Base-by-base conservation (phyloP, 2,888 invertebrate species). In the Drosophila melanocephala region DNA sequence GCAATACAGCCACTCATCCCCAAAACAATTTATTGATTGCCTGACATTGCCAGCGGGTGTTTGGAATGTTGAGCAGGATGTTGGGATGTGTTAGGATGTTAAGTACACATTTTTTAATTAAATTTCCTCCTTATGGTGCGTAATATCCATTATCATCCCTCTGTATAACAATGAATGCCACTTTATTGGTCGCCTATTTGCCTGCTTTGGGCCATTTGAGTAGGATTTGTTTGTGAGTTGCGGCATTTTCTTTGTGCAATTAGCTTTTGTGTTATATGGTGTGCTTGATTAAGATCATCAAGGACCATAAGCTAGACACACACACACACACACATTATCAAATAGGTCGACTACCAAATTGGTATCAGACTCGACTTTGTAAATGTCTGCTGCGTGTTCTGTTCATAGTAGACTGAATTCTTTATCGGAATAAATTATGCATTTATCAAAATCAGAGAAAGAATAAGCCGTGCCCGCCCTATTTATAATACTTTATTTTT, bases 71-170 rank as follows among this genome's bases (percentile, higher is more conserved):
- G 10, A 16, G 39, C 28, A 28, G 32, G 44, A 26, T 66, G 51
- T 69, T 59, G 47, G 39, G 32, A 22, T 60, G 47, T 58, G 75
- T 70, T 75, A 56, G 63, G 57, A 57, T 52, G 62, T 70, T 84
- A 78, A 84, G 85, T 62, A 72, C 68, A 77, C 74, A 77, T 66
- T 87, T 84, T 84, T 86, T 86, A 86, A 86, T 86, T 86, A 86
- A 87, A 86, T 87, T 84, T 81, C 57, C 64, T 69, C 59, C 64
- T 81, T 68, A 73, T 73, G 70, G 50, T 65, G 73, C 75, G 72
- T 66, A 64, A 77, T 83, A 86, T 72, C 70, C 84, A 89, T 89
- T 89, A 84, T 83, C 83, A 70, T 79, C 80, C 57, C 69, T 50
- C 57, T 44, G 64, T 32, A 39, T 62, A 78, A 70, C 84, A 83